These are phyloP conservation scores for Clangula hyemalis DNA, from an alignment of 2,797 vertebrate species.

Conservation along the genomic window DNA sequence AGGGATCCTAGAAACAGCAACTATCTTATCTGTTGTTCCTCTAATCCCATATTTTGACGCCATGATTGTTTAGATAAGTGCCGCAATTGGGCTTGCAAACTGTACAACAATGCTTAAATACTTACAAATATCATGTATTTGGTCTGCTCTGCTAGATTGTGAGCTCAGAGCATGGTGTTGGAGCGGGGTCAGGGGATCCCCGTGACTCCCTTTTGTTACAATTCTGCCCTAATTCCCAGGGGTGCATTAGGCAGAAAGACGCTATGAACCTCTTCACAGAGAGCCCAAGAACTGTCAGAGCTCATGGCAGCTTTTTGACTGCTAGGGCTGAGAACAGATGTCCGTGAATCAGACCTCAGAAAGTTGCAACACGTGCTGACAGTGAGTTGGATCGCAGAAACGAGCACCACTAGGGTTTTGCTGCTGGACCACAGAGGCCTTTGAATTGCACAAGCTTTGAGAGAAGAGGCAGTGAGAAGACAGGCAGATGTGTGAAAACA, in stretches of 20 bases:
- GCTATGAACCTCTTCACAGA: background rate
- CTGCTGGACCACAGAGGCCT: background rate
- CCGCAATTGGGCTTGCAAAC: background rate
- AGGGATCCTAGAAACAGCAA: background rate
- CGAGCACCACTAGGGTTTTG: background rate
- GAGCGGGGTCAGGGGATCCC: background rate
- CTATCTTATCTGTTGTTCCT: background rate
- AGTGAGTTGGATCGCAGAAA: background rate
- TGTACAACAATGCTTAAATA: background rate
- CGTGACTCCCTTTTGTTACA: background rate
- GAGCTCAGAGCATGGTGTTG: background rate
- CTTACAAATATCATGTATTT: accelerated
- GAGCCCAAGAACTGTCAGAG: background rate
- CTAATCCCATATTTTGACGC: background rate
- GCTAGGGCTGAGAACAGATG: background rate
- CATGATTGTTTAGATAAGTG: background rate
- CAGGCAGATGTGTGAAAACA: background rate
- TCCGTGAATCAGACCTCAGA: background rate
- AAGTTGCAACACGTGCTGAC: background rate
- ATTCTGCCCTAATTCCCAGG: background rate
- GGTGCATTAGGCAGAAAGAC: background rate
- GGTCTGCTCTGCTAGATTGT: background rate
- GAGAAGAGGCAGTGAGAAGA: background rate
- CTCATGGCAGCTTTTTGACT: background rate
- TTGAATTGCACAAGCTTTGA: background rate